Percentiles rank a stretch among this genome's conserved stretches.
These are phyloP conservation scores for Charanyca ferruginea DNA, from an alignment of 2,888 invertebrate species.

Conservation along the genomic window DNA sequence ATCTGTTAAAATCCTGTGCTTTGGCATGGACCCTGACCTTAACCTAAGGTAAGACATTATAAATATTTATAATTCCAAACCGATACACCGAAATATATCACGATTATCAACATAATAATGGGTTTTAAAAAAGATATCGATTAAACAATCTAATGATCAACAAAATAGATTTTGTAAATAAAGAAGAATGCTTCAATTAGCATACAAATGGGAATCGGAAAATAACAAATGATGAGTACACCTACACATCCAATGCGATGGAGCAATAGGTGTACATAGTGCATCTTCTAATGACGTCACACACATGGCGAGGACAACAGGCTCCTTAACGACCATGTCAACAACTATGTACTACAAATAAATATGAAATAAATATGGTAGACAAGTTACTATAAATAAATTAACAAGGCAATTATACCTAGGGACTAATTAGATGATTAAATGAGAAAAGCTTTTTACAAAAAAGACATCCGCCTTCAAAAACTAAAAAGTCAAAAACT, in stretches of 20 bases:
- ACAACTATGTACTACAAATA: conserved; percentile 6
- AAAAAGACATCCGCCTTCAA: too few relatives aligned
- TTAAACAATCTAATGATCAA: conserved; percentile 22
- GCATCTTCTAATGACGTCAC: conserved; percentile 49
- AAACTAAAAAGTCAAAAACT: too few relatives aligned
- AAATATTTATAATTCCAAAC: conserved; percentile 17
- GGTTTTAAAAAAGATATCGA: conserved; percentile 24
- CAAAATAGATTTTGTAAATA: conserved; percentile 17
- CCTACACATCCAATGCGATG: background rate
- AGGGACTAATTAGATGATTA: conserved; percentile 6
- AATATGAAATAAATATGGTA: conserved; percentile 16
- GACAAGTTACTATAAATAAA: conserved; percentile 21
- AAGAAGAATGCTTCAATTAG: conserved; percentile 17
- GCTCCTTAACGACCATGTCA: conserved; percentile 31
- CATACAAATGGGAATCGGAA: conserved; percentile 17
- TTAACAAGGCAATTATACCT: conserved; percentile 28
- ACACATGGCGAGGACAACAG: conserved; percentile 43
- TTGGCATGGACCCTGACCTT: conserved; percentile 33
- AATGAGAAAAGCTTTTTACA: background rate
- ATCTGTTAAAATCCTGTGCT: conserved; percentile 2
- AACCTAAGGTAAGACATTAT: background rate
- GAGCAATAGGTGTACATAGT: conserved; percentile 10
- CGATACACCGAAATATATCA: conserved; percentile 17
- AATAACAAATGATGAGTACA: conserved; percentile 11
- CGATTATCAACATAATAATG: conserved; percentile 38